These are phyloP conservation scores for Cavia aperea DNA, from an alignment of 2,113 vertebrate genomes.

Conservation along the genomic window DNA sequence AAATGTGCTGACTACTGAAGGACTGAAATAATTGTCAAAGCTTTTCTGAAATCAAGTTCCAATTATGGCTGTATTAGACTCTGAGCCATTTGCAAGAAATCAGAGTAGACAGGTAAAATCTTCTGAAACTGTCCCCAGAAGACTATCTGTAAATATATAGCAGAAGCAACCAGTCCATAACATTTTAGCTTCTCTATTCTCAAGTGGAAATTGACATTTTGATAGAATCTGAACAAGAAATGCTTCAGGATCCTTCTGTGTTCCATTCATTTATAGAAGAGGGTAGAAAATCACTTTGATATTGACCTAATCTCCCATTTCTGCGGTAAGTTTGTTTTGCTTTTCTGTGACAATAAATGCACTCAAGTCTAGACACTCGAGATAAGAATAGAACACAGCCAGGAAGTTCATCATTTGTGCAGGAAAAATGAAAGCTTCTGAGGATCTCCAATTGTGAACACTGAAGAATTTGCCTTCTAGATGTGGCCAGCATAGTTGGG, in stretches of 20 bases:
- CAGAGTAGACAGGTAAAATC: conserved; percentile 88
- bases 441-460: conserved; percentile 58
- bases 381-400: conserved; percentile 79
- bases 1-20: conserved; percentile 81
- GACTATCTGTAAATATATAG: conserved; percentile 80
- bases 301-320: conserved; percentile 75
- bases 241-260: conserved; percentile 76
- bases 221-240: conserved; percentile 86
- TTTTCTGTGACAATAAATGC: conserved; percentile 85
- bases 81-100: conserved; percentile 81
- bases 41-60: conserved; percentile 87
- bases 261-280: conserved; percentile 78
- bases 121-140: conserved; percentile 75
- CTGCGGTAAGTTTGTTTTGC: conserved; percentile 83
- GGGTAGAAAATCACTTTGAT: conserved; percentile 79
- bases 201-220: conserved; percentile 66
- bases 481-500: conserved; percentile 49
- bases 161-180: conserved; percentile 90
- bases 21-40: conserved; percentile 89
- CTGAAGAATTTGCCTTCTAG: conserved; percentile 62
- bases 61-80: conserved; percentile 78
- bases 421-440: conserved; percentile 77
- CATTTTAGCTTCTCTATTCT: conserved; percentile 73
- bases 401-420: conserved; percentile 84
- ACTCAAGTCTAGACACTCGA: conserved; percentile 82